Evolutionary conservation across 2,113 vertebrate species (phyloP), one percentile per base, ranked within the genome.

Genomic region (Hassar affinis): DNA sequence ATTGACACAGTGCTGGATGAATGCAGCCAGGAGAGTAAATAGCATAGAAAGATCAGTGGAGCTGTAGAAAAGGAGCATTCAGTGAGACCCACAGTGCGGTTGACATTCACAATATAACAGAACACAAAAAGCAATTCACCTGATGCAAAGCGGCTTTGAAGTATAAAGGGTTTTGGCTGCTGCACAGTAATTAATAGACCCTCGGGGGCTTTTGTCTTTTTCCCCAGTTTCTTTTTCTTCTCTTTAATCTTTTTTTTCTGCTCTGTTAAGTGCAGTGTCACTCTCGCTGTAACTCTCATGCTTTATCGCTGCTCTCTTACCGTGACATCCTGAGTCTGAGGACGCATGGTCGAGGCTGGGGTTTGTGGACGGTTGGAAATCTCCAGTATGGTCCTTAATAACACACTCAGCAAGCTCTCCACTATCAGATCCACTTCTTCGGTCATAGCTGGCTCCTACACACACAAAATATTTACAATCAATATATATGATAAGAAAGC

Each of bases 361-460:
- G 96, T 93, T 25, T 97, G 97, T 0, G 98, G 96, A 52, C 96
- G 94, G 90, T 97, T 99, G 88, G 96, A 97, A 89, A 99, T 97
- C 91, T 99, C 98, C 87, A 99, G 79, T 80, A 99, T 97, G 87
- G 97, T 98, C 85, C 95, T 93, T 85, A 99, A 91, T 11, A 99
- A 92, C 81, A 96, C 95, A 84, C 95, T 95, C 87, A 99, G 93
- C 85, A 99, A 91, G 83, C 96, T 99, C 88, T 96, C 96, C 85
- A 99, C 98, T 45, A 99, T 97, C 86, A 99, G 93, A 78, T 98
- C 96, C 81, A 99, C 96, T 91, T 99, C 98, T 86, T 98, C 96
- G 15, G 96, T 93, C 82, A 96, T 93, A 3, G 94, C 94, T 17
- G 95, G 95, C 87, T 99, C 97, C 98, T 99, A 76, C 49, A 68